phyloP scores from a whole-genome alignment of 1,140 invertebrate species.

The Lethocerus indicus region DNA sequence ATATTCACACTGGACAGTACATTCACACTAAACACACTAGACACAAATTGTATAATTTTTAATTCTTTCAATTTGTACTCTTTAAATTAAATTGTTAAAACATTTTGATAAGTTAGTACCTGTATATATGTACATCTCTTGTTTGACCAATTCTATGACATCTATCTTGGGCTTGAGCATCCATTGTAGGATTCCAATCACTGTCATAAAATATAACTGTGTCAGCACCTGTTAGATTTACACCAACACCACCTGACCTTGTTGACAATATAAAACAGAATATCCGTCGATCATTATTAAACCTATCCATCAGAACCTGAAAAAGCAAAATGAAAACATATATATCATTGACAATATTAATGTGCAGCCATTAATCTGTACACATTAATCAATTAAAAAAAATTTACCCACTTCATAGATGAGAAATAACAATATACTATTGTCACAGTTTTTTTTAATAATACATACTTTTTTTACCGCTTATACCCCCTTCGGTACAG shows the following conservation, averaged over 20 bases:
- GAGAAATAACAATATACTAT: too few species aligned
- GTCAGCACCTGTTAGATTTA: conserved; percentile 98
- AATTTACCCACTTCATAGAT: too few species aligned
- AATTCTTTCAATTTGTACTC: too few species aligned
- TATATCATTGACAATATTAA: too few species aligned
- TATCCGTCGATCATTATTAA: conserved; percentile 87
- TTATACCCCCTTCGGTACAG: too few species aligned
- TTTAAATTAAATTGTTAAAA: neutral
- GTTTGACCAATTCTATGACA: conserved; percentile 99
- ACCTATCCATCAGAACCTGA: conserved; percentile 87
- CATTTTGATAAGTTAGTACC: conserved; percentile 27
- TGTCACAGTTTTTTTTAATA: too few species aligned
- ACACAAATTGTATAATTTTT: too few species aligned
- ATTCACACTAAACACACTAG: too few species aligned
- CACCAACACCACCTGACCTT: conserved; percentile 91
- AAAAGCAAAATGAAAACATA: conserved; percentile 16
- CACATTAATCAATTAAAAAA: too few species aligned
- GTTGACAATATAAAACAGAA: conserved; percentile 98
- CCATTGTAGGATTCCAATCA: conserved; percentile 99
- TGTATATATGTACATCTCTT: conserved; percentile 96
- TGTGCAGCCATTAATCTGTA: too few species aligned
- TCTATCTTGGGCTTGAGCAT: conserved; percentile 96
- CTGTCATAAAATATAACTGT: conserved; percentile 99
- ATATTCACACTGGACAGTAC: too few species aligned
- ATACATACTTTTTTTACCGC: too few species aligned